Evolutionary conservation across 64 coral and sea anemone species (phyloP).

Genomic region (Montipora capricornis): DNA sequence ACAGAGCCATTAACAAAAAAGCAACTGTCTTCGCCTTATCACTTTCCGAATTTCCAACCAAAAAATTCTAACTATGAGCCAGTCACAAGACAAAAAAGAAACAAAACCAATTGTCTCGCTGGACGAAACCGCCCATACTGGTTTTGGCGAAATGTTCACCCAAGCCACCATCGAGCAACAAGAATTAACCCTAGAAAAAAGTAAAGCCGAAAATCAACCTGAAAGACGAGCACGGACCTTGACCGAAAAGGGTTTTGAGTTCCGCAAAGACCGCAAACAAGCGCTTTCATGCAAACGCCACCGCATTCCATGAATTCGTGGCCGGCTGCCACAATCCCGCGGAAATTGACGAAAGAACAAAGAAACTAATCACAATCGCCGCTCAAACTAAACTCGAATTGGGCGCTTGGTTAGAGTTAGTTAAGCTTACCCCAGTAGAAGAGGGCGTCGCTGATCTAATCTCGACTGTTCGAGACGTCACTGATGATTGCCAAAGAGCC

Average conservation of each 20-base stretch:
- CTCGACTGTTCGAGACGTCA: not conserved
- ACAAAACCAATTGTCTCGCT: not conserved
- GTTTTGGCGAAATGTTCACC: constrained; percentile 33
- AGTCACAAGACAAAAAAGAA: not conserved
- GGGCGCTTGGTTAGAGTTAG: not conserved
- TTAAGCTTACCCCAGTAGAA: not conserved
- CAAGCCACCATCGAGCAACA: not conserved
- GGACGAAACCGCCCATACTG: constrained; percentile 45
- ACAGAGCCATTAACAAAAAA: not conserved
- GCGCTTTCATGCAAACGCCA: not conserved
- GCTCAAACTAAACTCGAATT: not conserved
- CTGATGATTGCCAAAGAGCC: constrained; percentile 1
- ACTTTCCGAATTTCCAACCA: not conserved
- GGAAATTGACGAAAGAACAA: not conserved
- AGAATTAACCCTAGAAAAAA: not conserved
- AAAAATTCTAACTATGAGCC: not conserved
- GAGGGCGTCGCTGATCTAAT: not conserved
- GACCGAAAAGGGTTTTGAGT: constrained; percentile 37
- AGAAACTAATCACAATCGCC: constrained; percentile 10
- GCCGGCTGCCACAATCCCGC: not conserved
- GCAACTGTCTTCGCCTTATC: not conserved
- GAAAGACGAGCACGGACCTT: constrained; percentile 1
- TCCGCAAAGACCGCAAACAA: not conserved
- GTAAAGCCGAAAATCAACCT: not conserved
- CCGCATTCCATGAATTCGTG: not conserved